Base-by-base conservation (phyloP, 2,888 invertebrate genomes). In the Acheta domesticus region DNA sequence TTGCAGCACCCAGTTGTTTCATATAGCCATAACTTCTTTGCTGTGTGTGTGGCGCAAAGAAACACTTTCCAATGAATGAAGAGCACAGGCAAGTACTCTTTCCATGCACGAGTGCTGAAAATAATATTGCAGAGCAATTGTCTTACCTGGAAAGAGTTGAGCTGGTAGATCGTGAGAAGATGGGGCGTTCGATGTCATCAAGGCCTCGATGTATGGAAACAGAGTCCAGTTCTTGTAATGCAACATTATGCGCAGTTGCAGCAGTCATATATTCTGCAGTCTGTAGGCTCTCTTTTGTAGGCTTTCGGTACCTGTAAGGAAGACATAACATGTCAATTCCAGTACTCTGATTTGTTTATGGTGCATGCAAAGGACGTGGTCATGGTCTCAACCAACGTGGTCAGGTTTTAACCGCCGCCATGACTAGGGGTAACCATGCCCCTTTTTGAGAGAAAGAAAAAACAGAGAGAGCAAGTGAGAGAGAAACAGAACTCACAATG, bases 131-230 rank as follows among this genome's bases (percentile, higher is more conserved):
- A 36, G 8, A 36, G 5, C 0, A 8, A 36, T 36, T 8, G 36
- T 36, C 86, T 80, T 87, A 89, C 88, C 89, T 90, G 82, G 89
- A 89, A 76, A 91, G 83, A 20, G 90, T 88, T 75, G 90, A 90
- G 80, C 87, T 88, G 74, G 87, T 88, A 77, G 89, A 89, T 77
- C 88, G 87, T 79, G 86, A 87, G 82, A 88, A 87, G 77, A 86
- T 87, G 50, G 88, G 87, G 75, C 87, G 84, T 48, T 90, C 89
- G 80, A 91, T 87, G 84, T 93, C 93, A 84, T 96, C 96, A 21
- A 95, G 87, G 0, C 96, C 96, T 14, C 95, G 89, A 85, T 96
- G 95, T 19, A 96, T 91, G 0, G 94, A 93, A 73, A 96, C 91
- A 0, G 91, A 88, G 84, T 94, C 94, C 76, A 91, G 83, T 50